Percentiles rank a stretch among this genome's conserved stretches.
phyloP scores from a whole-genome alignment of 2,113 vertebrate genomes.

The Crotophaga sulcirostris region DNA sequence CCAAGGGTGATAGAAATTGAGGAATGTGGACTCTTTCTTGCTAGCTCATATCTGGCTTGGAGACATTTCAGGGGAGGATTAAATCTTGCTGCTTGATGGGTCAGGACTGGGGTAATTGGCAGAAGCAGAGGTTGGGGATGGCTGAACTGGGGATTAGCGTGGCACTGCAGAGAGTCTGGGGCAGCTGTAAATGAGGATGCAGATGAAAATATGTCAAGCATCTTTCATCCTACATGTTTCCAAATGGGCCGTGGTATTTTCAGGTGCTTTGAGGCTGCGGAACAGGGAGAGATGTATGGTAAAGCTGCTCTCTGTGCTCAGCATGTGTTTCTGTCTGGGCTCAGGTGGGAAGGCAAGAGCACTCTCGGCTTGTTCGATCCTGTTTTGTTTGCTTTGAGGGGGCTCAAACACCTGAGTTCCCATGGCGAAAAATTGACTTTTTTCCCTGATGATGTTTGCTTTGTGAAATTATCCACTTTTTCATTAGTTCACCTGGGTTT shows the following conservation, averaged over 20 bases:
- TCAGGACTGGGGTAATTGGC: neutral
- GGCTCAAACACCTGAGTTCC: neutral
- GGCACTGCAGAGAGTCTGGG: neutral
- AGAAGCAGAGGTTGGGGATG: neutral
- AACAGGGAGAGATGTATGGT: neutral
- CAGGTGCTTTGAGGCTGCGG: neutral
- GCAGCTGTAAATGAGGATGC: neutral
- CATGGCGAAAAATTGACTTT: neutral
- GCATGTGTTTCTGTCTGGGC: neutral
- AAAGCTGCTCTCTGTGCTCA: neutral
- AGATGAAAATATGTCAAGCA: neutral
- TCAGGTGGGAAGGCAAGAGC: neutral
- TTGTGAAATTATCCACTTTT: neutral
- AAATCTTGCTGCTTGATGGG: neutral
- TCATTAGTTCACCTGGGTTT: neutral
- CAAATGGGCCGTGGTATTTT: neutral
- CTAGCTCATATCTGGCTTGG: conserved; percentile 35
- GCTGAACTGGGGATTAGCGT: neutral
- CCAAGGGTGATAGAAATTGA: conserved; percentile 40
- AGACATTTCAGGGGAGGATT: conserved; percentile 53
- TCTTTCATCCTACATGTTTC: neutral
- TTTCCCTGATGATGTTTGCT: neutral
- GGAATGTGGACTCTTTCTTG: conserved; percentile 56
- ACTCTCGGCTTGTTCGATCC: neutral
- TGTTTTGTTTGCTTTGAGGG: neutral